Base-by-base conservation (phyloP, 1,140 invertebrate genomes). In the Drosophila equinoxialis region DNA sequence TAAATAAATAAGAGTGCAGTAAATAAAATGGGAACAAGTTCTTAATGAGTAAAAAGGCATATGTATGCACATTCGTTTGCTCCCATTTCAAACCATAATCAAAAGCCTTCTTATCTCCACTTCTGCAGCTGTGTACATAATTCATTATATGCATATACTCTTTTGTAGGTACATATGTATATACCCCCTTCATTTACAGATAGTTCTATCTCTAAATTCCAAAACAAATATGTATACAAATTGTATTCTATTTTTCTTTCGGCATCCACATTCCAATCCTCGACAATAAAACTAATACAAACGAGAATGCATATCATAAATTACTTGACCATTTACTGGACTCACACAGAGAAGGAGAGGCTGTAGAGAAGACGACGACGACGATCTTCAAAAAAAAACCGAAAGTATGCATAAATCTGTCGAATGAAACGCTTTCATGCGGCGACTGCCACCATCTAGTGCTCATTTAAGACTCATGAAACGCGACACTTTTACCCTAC, bases 401-500 rank as follows among this genome's bases (percentile, higher is more conserved):
- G 65, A 84, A 81, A 84, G 67, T 84, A 77, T 78, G 69, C 81
- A 86, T 81, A 84, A 86, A 81, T 81, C 74, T 86, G 65, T 81
- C 74, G 66, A 74, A 71, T 41, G 78, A 75, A 71, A 65, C 33
- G 67, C 67, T 67, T 59, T 86, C 78, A 66, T 78, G 74, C 81
- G 48, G 74, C 48, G 81, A 63, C 30, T 26, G 64, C 14, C 39
- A 26, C 45, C 45, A 39, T 45, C 57, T 63, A 41, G 54, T 30
- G 48, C 41, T 45, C 79, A 68, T 76, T 83, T 83, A 57, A 68
- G 42, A 45, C 64, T 33, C 67, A 71, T 68, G 81, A 85, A 84
- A 77, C 48, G 71, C 82, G 78, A 85, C 81, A 81, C 82, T 81
- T 82, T 82, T 68, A 77, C 66, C 71, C 68, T 60, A 58, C 71